These are phyloP conservation scores for Lochmaea crataegi DNA, from an alignment of 2,888 invertebrate species.

Conservation along the genomic window DNA sequence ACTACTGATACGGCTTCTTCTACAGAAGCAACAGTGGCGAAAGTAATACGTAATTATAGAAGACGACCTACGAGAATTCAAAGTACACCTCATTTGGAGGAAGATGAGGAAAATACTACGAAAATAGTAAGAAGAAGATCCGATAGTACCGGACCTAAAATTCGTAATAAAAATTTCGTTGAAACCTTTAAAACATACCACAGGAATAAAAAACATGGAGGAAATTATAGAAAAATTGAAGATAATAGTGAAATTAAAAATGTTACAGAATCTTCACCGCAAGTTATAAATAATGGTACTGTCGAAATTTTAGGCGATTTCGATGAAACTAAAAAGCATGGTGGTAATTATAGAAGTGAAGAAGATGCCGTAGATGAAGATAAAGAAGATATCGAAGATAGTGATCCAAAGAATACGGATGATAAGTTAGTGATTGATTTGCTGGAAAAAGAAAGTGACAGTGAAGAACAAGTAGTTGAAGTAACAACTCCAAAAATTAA, in stretches of 20 bases:
- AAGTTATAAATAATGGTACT: background rate
- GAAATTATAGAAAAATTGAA: constrained; percentile 47
- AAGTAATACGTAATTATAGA: constrained; percentile 54
- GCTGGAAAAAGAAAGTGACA: constrained; percentile 24
- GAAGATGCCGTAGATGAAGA: constrained; percentile 22
- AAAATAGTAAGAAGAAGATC: constrained; percentile 49
- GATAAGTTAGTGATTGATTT: constrained; percentile 23
- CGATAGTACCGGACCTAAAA: constrained; percentile 19
- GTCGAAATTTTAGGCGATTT: constrained; percentile 44
- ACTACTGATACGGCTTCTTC: constrained; percentile 19
- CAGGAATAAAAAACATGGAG: constrained; percentile 46
- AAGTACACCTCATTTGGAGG: constrained; percentile 39
- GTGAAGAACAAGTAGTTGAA: constrained; percentile 1
- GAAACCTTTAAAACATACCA: constrained; percentile 39
- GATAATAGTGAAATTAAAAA: background rate
- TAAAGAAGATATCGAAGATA: constrained; percentile 11
- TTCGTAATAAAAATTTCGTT: constrained; percentile 19
- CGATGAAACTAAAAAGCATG: constrained; percentile 45
- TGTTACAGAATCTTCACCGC: background rate
- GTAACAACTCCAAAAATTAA: background rate
- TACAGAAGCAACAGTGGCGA: constrained; percentile 32
- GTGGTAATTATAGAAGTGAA: constrained; percentile 40
- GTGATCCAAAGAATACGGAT: constrained; percentile 7
- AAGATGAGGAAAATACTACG: constrained; percentile 45
- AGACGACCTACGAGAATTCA: constrained; percentile 54